Base-by-base conservation (phyloP, 2,797 vertebrate genomes). In the Rhodeus uyekii region DNA sequence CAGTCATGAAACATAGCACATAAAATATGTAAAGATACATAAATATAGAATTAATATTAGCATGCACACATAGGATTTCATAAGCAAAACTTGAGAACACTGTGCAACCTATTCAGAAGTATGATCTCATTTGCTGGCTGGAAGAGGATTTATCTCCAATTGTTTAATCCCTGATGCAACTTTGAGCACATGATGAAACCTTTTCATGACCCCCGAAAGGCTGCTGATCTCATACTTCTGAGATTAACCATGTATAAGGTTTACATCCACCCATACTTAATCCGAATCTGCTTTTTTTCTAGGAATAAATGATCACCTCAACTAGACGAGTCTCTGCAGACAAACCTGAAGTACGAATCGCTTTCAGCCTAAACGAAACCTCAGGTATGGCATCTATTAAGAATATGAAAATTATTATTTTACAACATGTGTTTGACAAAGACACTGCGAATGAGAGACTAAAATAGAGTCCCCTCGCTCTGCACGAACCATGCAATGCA, bases 251-350 rank as follows among this genome's bases (percentile, higher is more conserved):
- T 48, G 73, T 72, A 78, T 63, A 32, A 73, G 58, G 32, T 83
- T 71, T 81, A 53, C 78, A 38, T 44, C 19, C 48, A 67, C 6
- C 73, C 8, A 16, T 29, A 22, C 48, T 76, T 67, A 77, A 27
- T 76, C 29, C 38, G 29, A 16, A 8, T 71, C n/a, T 87, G 78
- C 61, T 89, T 87, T 90, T 89, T 87, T 89, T 91, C 91, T 94
- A 95, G 93, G 97, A 93, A 96, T 97, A 97, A 96, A 99, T 99
- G 98, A 97, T 99, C 95, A 98, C 96, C 94, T 97, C 97, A 92
- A 95, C 97, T 88, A 94, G 97, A 94, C 95, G 96, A 93, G 94
- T 98, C 91, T 95, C 96, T 92, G 96, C 96, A 84, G 97, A 98
- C 91, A 97, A 97, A 94, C 95, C 95, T 86, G 94, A 95, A 94